Evolutionary conservation across 2,888 invertebrate genomes (phyloP).

Genomic region (Troides aeacus): DNA sequence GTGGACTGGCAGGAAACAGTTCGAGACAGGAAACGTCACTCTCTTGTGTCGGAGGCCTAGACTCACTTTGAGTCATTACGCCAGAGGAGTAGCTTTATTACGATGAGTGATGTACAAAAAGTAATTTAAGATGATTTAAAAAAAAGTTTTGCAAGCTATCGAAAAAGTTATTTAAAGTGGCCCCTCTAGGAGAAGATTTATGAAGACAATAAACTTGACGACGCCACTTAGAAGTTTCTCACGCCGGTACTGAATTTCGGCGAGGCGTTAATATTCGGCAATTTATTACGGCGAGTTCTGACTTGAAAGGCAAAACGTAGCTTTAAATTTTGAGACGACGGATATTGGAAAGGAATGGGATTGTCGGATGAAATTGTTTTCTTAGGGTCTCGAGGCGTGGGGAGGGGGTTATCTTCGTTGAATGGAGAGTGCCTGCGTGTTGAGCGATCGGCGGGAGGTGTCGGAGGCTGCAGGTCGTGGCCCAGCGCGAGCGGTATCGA

Average conservation of each 20-base stretch:
- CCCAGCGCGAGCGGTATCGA: slow-evolving; percentile 52
- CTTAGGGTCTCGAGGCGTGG: slow-evolving; percentile 21
- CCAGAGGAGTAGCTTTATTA: too few species aligned
- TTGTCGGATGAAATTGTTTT: slow-evolving; percentile 35
- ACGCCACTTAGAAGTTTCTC: slow-evolving; percentile 44
- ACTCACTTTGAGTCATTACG: too few species aligned
- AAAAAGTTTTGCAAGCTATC: slow-evolving; percentile 6
- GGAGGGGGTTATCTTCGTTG: slow-evolving; percentile 38
- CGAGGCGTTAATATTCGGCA: slow-evolving; percentile 30
- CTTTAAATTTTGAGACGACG: slow-evolving; percentile 23
- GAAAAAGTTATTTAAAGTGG: slow-evolving; percentile 29
- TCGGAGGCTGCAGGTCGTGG: slow-evolving; percentile 41
- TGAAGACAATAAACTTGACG: slow-evolving; percentile 48
- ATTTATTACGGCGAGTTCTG: slow-evolving; percentile 27
- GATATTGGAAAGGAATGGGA: slow-evolving; percentile 26
- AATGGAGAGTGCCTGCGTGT: slow-evolving; percentile 43
- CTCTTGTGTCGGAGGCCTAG: too few species aligned
- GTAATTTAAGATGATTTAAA: background rate
- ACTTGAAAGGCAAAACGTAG: slow-evolving; percentile 27
- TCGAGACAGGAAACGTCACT: too few species aligned
- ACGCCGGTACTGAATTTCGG: slow-evolving; percentile 27
- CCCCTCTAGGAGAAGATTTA: slow-evolving; percentile 40
- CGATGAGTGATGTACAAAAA: background rate
- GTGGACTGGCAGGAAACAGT: too few species aligned
- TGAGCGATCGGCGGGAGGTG: slow-evolving; percentile 37